Evolutionary conservation across 2,888 invertebrate species (phyloP), one percentile per base, ranked within the genome.

Genomic region (Drosophila flavopinicola): DNA sequence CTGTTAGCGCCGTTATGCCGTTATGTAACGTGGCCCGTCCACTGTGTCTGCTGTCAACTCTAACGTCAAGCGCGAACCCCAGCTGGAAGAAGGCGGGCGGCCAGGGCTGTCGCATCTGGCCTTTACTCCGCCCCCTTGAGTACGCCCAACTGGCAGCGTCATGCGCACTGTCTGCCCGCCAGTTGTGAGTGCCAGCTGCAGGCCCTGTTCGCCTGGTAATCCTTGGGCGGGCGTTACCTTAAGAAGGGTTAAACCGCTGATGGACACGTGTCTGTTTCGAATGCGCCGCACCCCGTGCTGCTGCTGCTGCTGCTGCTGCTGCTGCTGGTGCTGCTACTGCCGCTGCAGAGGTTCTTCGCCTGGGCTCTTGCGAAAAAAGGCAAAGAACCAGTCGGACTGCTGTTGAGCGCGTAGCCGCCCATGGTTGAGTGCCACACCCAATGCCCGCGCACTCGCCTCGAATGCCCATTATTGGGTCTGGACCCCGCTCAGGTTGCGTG

Each of bases 141-240:
- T 71, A 84, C 85, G 85, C 85, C 66, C 54, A 68, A 61, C 63
- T 35, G 42, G 15, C 10, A 11, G 35, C 1, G 60, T 33, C 82
- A 80, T 84, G 86, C 82, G 85, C 74, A 73, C 17, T 61, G 47
- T n/a, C 24, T 2, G 24, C n/a, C 9, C 17, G 7, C 6, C 7
- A 5, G 17, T 45, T 35, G 23, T 29, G n/a, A 11, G 1, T 27
- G 25, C 45, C 25, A 27, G 37, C 59, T 48, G n/a, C 5, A 3
- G 2, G 0, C 78, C 32, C 87, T 91, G 90, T 49, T 78, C 66
- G 84, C 91, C 90, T 91, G 80, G 75, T 90, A 66, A 66, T 87
- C 89, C 90, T 90, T 91, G 91, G 91, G 91, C 91, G 90, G 91
- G 91, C 91, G 90, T 91, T 90, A 91, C 91, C 91, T 91, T 91